phyloP scores from a whole-genome alignment of 2,797 vertebrate genomes.

The Eutrigla gurnardus region DNA sequence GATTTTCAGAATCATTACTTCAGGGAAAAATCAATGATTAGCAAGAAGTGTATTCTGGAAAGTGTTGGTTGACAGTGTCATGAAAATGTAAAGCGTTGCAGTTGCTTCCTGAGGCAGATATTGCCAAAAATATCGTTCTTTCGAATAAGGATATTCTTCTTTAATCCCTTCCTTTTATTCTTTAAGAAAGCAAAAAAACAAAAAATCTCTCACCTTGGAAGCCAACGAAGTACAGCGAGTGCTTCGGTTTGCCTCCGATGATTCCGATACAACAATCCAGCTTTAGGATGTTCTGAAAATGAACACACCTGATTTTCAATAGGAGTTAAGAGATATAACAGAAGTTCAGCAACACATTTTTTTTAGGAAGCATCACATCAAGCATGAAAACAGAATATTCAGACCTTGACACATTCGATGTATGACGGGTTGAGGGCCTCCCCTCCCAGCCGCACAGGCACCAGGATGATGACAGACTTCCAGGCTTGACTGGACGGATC shows the following conservation, averaged over 20 bases:
- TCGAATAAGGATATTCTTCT: background rate
- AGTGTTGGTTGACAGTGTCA: background rate
- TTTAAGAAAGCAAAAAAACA: background rate
- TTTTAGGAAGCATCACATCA: background rate
- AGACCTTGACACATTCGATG: conserved; percentile 92
- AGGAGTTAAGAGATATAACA: background rate
- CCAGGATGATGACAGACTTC: conserved; percentile 91
- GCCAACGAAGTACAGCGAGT: conserved; percentile 93
- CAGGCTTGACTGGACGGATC: conserved; percentile 73
- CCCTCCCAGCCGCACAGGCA: conserved; percentile 92
- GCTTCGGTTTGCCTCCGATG: conserved; percentile 93
- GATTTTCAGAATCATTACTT: background rate
- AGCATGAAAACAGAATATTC: conserved; percentile 8
- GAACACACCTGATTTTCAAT: background rate
- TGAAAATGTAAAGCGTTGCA: background rate
- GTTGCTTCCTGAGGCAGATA: too few relatives aligned
- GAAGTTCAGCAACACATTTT: background rate
- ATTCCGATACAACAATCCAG: conserved; percentile 92
- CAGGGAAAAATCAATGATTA: background rate
- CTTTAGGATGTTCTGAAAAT: conserved; percentile 89
- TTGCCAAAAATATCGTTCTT: background rate
- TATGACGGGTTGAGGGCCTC: conserved; percentile 92
- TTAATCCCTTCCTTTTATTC: background rate
- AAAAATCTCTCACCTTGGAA: conserved; percentile 87
- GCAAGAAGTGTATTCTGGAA: background rate